Conservation (phyloP, 1,140 invertebrate genomes). For the Tetragonula clypearis region DNA sequence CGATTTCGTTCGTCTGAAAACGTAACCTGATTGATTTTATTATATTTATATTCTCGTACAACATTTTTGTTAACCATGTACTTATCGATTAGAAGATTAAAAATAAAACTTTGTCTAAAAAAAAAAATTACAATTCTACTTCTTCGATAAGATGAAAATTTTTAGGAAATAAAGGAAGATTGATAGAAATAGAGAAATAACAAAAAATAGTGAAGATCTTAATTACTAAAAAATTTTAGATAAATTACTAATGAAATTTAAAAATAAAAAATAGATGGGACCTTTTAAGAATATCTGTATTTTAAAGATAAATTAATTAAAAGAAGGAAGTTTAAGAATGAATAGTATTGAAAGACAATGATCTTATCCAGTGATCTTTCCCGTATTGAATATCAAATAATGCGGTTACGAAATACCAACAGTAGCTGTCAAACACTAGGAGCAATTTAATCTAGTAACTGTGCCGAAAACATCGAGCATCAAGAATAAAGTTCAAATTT, state of each 20-base stretch:
- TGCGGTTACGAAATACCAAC: neutral
- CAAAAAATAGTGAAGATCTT: neutral
- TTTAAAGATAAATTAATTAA: neutral
- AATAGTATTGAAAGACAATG: neutral
- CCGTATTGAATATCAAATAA: neutral
- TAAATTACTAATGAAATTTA: neutral
- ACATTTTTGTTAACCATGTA: neutral
- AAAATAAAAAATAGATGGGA: neutral
- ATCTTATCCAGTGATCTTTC: neutral
- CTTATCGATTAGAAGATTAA: neutral
- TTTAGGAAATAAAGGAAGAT: neutral
- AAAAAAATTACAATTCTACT: neutral
- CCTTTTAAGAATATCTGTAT: neutral
- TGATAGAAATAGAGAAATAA: neutral
- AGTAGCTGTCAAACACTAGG: neutral
- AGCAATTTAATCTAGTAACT: conserved; percentile 15
- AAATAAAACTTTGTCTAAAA: neutral
- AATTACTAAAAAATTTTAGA: neutral
- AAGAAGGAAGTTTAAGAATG: neutral
- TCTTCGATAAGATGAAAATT: neutral
- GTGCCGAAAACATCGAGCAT: conserved; percentile 18
- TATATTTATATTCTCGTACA: neutral
- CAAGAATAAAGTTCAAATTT: conserved; percentile 43
- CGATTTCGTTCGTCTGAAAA: conserved; percentile 27
- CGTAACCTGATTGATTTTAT: neutral